Base-by-base conservation (phyloP, 2,797 vertebrate species). In the Odontamblyopus rebecca region DNA sequence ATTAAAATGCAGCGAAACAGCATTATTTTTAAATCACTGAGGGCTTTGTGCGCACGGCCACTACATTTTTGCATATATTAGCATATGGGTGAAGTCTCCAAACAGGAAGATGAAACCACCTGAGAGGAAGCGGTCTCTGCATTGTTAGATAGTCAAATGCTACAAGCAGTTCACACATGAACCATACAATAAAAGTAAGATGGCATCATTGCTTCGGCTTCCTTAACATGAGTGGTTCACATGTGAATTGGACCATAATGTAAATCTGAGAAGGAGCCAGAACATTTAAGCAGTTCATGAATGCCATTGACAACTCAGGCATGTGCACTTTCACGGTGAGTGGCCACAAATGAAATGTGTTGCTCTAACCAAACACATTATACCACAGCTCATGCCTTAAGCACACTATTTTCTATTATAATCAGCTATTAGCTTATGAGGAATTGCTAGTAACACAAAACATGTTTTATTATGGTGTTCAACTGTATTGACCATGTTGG, bases 1-100 rank as follows among this genome's bases (percentile, higher is more conserved):
- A 91, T 92, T 92, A 90, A 90, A 91, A 94, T 93, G 82, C 86
- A 71, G 81, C 70, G 78, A 69, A 80, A 79, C 75, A 73, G 80
- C 85, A 82, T 85, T 78, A 89, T 90, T 85, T 76, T 78, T 79
- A 67, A 53, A 82, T 83, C 82, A 82, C 68, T 75, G 84, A 82
- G 78, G 75, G 75, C 76, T 89, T 82, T 78, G 80, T 32, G 56
- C 82, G 79, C 71, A 74, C 77, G 71, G 67, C 74, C 70, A 61
- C 77, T 60, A 57, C 82, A 85, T 75, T 79, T 78, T 82, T 84
- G 85, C 80, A 80, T 85, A 85, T 59, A 80, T 88, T 88, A 87
- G 69, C 82, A 79, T 48, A 57, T n/a, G 35, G 19, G 67, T 78
- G 82, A 74, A 77, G 79, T 77, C 73, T 66, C 19, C 76, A 77